A percentile compares a stretch with the other conserved stretches of the same genome.
Conservation (phyloP, 2,888 invertebrate genomes). For the Acanthacorydalis orientalis region DNA sequence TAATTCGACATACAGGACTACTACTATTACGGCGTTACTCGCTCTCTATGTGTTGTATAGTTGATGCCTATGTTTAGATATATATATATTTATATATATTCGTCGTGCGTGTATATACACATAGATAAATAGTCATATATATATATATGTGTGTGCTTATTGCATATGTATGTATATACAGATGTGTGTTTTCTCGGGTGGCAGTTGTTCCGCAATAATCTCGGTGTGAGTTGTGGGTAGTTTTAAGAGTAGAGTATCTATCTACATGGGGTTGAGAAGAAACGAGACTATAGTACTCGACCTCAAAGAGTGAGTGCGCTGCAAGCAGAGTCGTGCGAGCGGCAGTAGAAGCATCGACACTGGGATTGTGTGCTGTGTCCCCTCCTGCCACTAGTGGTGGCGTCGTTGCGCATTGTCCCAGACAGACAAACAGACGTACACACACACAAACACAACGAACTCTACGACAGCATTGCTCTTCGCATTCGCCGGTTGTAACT, state of each 20-base stretch:
- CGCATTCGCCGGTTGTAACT: background rate
- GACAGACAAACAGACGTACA: slow-evolving; percentile 18
- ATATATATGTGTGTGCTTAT: too few relatives aligned
- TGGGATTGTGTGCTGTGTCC: slow-evolving; percentile 15
- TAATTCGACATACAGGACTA: too few relatives aligned
- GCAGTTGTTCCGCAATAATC: background rate
- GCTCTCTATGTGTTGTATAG: slow-evolving; percentile 23
- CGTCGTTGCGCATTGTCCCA: slow-evolving; percentile 12
- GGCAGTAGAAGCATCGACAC: slow-evolving; percentile 13
- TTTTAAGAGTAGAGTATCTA: slow-evolving; percentile 3
- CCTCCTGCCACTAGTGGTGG: slow-evolving; percentile 17
- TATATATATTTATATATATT: background rate
- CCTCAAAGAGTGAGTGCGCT: background rate
- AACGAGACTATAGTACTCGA: too few relatives aligned
- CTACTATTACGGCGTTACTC: too few relatives aligned
- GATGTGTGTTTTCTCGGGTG: too few relatives aligned
- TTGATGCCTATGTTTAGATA: slow-evolving; percentile 11
- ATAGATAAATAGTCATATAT: too few relatives aligned
- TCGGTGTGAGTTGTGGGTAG: background rate
- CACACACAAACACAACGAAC: slow-evolving; percentile 21
- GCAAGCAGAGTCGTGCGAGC: slow-evolving; percentile 24
- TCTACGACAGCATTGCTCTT: slow-evolving; percentile 19
- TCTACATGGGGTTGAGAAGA: background rate
- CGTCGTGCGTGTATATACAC: background rate
- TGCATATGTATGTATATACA: too few relatives aligned